These are phyloP conservation scores for Butastur rufipennis DNA, from an alignment of 2,113 vertebrate species.

Conservation along the genomic window DNA sequence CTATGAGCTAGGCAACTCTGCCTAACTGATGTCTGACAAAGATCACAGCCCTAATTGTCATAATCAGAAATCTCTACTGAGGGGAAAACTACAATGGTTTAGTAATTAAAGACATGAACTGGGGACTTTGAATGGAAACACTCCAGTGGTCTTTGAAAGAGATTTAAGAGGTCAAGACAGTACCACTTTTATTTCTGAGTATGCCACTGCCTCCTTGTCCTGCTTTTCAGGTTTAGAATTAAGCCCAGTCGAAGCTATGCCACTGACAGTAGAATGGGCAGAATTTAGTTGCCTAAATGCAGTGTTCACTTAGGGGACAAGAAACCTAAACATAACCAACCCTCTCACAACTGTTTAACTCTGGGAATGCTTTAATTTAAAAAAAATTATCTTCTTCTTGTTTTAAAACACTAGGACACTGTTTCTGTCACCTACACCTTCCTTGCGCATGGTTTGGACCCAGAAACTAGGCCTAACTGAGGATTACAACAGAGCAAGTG, in stretches of 20 bases:
- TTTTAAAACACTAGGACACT: not conserved
- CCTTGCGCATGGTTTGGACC: not conserved
- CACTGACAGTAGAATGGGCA: not conserved
- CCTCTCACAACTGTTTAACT: not conserved
- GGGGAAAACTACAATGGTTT: not conserved
- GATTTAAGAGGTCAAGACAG: not conserved
- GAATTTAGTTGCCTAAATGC: not conserved
- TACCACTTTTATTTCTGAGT: not conserved
- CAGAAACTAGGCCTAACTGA: not conserved
- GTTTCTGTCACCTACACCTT: not conserved
- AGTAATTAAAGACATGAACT: not conserved
- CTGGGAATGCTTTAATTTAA: not conserved
- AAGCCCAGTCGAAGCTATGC: not conserved
- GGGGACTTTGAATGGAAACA: not conserved
- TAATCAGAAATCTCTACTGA: not conserved
- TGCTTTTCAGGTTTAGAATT: not conserved
- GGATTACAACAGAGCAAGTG: not conserved
- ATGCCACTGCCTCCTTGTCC: not conserved
- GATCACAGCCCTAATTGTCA: not conserved
- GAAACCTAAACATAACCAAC: not conserved
- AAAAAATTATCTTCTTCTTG: not conserved
- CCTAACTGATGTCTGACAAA: not conserved
- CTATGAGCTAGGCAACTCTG: not conserved
- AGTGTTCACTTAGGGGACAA: not conserved
- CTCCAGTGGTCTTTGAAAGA: not conserved